Evolutionary conservation across 2,888 invertebrate genomes (phyloP), one percentile per base, ranked within the genome.

Genomic region (Leptura quadrifasciata): DNA sequence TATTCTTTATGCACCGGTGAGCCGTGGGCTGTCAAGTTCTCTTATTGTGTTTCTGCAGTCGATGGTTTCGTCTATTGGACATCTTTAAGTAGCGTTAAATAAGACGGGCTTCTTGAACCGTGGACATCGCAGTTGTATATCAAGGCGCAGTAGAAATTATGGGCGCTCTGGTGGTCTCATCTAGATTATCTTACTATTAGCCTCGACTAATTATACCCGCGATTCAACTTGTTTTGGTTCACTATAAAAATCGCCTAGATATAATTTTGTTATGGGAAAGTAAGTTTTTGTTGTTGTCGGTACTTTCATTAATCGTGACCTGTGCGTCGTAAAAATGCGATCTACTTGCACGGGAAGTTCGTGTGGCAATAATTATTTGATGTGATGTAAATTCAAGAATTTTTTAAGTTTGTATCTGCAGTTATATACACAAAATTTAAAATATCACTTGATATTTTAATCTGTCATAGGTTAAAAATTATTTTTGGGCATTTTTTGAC

Each of bases 51-150:
- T 84, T 84, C 83, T 84, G 84, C 82, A 83, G 81, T 84, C 84
- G 81, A 80, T 82, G 84, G 84, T 84, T 83, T 84, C 80, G 83
- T 84, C 84, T 85, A 86, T 83, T 84, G 84, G 85, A 83, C 85
- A 84, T 85, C 85, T 84, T 83, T 83, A 86, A 85, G 85, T 84
- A 83, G 86, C 86, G 85, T 86, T 84, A 86, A 86, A 86, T 85
- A 85, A 85, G 85, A 84, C 83, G 81, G 79, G 83, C 80, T 83
- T 80, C 77, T 75, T 83, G 84, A 85, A 85, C 84, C 85, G 84
- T 86, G 81, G 81, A 83, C 84, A 84, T 84, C 85, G 80, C 78
- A 74, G 81, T 82, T 82, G 80, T 81, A 80, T 79, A 80, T 78
- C 79, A 81, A 83, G 85, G 84, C 79, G 84, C 84, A 85, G 84